phyloP scores from a whole-genome alignment of 2,888 invertebrate species.

The Seira musarum region DNA sequence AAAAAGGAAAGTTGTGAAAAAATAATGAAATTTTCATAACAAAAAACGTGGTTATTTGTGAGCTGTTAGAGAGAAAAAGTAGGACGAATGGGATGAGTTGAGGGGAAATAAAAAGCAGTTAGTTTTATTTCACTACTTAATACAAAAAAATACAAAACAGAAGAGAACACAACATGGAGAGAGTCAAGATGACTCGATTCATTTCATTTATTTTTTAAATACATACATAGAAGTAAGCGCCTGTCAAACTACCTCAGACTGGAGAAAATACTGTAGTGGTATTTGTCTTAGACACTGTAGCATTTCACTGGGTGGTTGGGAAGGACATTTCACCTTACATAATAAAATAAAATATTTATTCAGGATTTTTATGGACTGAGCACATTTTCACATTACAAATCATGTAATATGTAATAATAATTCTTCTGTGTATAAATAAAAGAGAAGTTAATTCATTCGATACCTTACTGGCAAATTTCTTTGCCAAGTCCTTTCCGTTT shows the following conservation, averaged over 20 bases:
- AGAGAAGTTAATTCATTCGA: too few species aligned
- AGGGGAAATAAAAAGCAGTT: neutral
- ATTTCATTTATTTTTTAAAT: neutral
- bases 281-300: constrained; percentile 68
- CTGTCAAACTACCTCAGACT: constrained; percentile 64
- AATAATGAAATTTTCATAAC: constrained; percentile 52
- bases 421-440: too few species aligned
- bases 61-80: too few species aligned
- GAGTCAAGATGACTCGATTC: neutral
- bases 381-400: too few species aligned
- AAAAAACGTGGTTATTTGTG: neutral
- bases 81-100: neutral
- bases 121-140: constrained; percentile 7
- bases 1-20: constrained; percentile 22
- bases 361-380: too few species aligned
- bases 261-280: constrained; percentile 68
- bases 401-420: too few species aligned
- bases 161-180: neutral
- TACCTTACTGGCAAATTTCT: constrained; percentile 61
- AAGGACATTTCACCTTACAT: constrained; percentile 68
- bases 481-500: constrained; percentile 71
- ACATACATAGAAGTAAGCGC: neutral
- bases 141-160: constrained; percentile 4
- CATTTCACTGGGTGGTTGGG: constrained; percentile 68
- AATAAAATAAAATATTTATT: too few species aligned